phyloP scores from a whole-genome alignment of 2,797 vertebrate species.

The Ceryle rudis region DNA sequence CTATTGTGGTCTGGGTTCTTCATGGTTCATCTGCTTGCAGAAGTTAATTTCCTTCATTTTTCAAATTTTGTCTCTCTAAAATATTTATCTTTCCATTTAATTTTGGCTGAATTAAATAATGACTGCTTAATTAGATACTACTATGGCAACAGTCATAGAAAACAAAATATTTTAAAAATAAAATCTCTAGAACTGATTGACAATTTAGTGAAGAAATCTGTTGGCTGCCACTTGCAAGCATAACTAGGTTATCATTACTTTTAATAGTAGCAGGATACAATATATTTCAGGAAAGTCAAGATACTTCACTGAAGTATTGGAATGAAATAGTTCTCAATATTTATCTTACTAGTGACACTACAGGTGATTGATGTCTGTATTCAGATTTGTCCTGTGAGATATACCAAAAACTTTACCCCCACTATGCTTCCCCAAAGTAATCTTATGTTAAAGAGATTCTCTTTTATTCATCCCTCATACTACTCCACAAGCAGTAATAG shows the following conservation, averaged over 20 bases:
- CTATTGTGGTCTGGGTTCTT: not conserved
- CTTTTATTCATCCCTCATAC: not conserved
- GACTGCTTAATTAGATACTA: not conserved
- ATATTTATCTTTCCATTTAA: not conserved
- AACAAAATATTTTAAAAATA: not conserved
- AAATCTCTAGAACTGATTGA: not conserved
- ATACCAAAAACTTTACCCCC: not conserved
- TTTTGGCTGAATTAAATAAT: not conserved
- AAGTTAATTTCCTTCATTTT: slow-evolving; percentile 1
- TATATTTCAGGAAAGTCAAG: not conserved
- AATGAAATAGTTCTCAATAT: not conserved
- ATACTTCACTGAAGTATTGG: not conserved
- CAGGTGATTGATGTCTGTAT: not conserved
- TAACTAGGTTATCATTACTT: not conserved
- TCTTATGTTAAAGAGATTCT: not conserved
- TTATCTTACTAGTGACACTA: not conserved
- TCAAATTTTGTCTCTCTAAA: not conserved
- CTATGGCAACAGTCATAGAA: not conserved
- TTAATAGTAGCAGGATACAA: not conserved
- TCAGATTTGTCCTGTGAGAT: not conserved
- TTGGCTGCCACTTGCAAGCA: not conserved
- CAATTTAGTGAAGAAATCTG: not conserved
- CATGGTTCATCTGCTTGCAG: not conserved
- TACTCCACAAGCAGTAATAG: not conserved
- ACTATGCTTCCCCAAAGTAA: not conserved